Conservation (phyloP, 2,888 invertebrate species). For the Conistra vaccinii region DNA sequence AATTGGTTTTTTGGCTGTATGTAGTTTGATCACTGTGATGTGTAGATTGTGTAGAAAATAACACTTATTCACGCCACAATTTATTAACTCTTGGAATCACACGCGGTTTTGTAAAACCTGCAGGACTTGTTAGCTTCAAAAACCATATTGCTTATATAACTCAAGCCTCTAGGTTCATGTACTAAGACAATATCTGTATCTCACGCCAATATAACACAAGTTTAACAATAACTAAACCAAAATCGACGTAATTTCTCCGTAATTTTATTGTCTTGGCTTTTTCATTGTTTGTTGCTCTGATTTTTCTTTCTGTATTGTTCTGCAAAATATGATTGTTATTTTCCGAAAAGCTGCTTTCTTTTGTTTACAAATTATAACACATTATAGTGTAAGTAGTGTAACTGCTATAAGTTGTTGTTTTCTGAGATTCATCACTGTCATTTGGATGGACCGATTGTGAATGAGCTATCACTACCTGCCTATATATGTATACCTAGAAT, state of each 20-base stretch:
- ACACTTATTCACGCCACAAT: background rate
- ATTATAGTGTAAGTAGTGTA: background rate
- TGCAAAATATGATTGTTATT: slow-evolving; percentile 27
- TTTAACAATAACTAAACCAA: slow-evolving; percentile 5
- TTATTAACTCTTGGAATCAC: background rate
- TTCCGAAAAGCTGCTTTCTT: slow-evolving; percentile 14
- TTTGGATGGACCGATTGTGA: background rate
- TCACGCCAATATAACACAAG: background rate
- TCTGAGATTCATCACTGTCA: background rate
- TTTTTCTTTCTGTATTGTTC: slow-evolving; percentile 44
- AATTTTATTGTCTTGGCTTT: slow-evolving; percentile 19
- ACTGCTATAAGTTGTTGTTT: background rate
- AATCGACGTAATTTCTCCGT: slow-evolving; percentile 19
- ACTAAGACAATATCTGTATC: background rate
- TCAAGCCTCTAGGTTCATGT: background rate
- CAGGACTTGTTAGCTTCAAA: background rate
- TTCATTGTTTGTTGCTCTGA: slow-evolving; percentile 33
- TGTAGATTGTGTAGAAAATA: background rate
- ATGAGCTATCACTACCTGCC: background rate
- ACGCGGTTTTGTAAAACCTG: background rate
- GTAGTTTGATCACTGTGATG: background rate
- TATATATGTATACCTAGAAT: too few species aligned
- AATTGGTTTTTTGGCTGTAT: background rate
- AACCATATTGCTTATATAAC: background rate
- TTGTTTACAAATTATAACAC: slow-evolving; percentile 22